phyloP scores from a whole-genome alignment of 2,113 vertebrate species.

The Turdus rufiventris region DNA sequence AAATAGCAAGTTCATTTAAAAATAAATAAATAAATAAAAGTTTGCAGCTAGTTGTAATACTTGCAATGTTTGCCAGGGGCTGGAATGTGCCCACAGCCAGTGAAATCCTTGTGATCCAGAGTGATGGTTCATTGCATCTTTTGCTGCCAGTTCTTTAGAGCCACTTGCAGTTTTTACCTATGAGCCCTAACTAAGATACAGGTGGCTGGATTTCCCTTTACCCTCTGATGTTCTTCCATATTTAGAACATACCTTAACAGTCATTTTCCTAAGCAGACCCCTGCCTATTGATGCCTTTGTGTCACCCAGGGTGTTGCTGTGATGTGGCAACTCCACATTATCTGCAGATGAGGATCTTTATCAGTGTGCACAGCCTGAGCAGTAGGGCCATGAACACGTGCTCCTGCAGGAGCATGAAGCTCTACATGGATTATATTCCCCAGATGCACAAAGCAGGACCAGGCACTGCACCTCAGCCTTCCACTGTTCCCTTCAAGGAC shows the following conservation, averaged over 20 bases:
- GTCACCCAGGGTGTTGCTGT: neutral
- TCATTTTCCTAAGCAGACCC: neutral
- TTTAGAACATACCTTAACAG: neutral
- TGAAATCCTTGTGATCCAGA: neutral
- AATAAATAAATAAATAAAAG: neutral
- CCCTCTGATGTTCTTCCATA: neutral
- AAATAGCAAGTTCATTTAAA: neutral
- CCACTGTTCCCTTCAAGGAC: neutral
- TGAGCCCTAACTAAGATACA: neutral
- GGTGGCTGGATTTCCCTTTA: neutral
- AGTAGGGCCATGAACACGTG: neutral
- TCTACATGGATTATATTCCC: fast-evolving
- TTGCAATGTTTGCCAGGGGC: neutral
- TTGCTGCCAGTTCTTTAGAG: neutral
- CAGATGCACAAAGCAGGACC: no score
- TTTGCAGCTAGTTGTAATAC: neutral
- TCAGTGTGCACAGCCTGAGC: neutral
- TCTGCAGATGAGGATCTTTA: neutral
- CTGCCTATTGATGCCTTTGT: neutral
- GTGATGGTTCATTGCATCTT: neutral
- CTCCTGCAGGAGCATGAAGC: neutral
- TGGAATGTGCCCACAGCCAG: neutral
- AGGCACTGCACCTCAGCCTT: neutral
- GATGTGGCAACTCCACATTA: fast-evolving
- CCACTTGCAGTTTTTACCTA: neutral